These are phyloP conservation scores for Lerista edwardsae DNA, from an alignment of 2,797 vertebrate species.

Conservation along the genomic window DNA sequence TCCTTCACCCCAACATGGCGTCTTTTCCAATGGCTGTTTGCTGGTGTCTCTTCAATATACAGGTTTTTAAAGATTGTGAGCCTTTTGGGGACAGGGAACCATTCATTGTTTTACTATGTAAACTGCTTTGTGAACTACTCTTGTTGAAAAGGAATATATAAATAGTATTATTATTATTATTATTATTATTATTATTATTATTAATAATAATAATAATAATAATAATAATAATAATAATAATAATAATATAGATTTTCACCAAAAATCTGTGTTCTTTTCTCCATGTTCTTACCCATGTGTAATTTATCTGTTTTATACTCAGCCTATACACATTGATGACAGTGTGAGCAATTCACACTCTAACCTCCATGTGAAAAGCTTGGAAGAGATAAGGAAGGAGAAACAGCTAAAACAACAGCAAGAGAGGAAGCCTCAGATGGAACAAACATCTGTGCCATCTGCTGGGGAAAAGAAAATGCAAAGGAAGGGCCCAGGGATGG, in stretches of 20 bases:
- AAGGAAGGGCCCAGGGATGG: background rate
- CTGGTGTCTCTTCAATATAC: too few species aligned
- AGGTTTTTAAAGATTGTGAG: too few species aligned
- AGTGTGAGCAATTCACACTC: constrained; percentile 49
- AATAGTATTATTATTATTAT: too few species aligned
- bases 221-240: too few species aligned
- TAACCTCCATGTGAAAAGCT: constrained; percentile 84
- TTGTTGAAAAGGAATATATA: too few species aligned
- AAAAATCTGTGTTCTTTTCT: background rate
- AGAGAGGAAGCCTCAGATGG: constrained; percentile 57
- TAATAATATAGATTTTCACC: fast-evolving
- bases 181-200: too few species aligned
- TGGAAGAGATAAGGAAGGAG: constrained; percentile 88
- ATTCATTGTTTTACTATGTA: too few species aligned
- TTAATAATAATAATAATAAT: too few species aligned
- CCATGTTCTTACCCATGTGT: background rate
- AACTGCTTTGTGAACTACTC: too few species aligned
- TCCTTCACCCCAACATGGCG: too few species aligned
- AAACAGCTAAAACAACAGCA: constrained; percentile 83
- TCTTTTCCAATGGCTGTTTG: too few species aligned
- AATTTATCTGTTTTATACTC: background rate
- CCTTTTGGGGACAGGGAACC: too few species aligned
- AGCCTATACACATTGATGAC: constrained; percentile 68
- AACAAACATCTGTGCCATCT: constrained; percentile 22
- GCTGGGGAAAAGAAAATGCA: constrained; percentile 16